These are phyloP conservation scores for Marmota flaviventris DNA, from an alignment of 2,113 vertebrate species.

Conservation along the genomic window DNA sequence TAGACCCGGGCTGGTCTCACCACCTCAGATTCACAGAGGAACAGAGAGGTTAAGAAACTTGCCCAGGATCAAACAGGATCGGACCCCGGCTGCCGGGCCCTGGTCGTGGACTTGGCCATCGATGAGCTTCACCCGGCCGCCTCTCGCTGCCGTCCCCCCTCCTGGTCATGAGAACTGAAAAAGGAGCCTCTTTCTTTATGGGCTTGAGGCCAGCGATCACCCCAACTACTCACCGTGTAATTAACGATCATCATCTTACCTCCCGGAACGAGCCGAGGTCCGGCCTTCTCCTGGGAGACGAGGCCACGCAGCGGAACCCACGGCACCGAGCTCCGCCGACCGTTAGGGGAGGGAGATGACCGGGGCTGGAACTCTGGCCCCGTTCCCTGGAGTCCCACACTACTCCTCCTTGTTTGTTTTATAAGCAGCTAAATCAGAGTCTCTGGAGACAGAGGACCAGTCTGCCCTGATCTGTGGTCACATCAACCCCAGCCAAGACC, in stretches of 20 bases:
- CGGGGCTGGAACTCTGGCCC: not conserved
- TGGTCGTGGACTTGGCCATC: not conserved
- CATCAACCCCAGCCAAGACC: not conserved
- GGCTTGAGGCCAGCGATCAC: not conserved
- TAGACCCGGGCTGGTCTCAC: not conserved
- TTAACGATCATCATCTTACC: constrained; percentile 56
- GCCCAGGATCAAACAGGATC: not conserved
- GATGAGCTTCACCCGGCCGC: rapidly evolving
- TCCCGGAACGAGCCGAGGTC: not conserved
- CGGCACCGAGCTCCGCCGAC: not conserved
- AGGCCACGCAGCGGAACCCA: not conserved
- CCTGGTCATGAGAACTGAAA: not conserved
- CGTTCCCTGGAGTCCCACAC: not conserved
- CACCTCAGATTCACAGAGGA: not conserved
- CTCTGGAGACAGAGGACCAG: not conserved
- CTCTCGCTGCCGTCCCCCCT: not conserved
- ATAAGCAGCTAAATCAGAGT: not conserved
- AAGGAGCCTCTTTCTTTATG: not conserved
- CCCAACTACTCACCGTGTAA: not conserved
- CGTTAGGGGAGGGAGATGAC: not conserved
- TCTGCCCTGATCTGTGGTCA: not conserved
- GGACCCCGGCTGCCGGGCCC: not conserved
- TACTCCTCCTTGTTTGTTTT: not conserved
- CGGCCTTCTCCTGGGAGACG: not conserved
- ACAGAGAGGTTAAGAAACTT: not conserved